A percentile compares a stretch with the other conserved stretches of the same genome.
Conservation (phyloP, 1,140 invertebrate species). For the Cydia pomonella region DNA sequence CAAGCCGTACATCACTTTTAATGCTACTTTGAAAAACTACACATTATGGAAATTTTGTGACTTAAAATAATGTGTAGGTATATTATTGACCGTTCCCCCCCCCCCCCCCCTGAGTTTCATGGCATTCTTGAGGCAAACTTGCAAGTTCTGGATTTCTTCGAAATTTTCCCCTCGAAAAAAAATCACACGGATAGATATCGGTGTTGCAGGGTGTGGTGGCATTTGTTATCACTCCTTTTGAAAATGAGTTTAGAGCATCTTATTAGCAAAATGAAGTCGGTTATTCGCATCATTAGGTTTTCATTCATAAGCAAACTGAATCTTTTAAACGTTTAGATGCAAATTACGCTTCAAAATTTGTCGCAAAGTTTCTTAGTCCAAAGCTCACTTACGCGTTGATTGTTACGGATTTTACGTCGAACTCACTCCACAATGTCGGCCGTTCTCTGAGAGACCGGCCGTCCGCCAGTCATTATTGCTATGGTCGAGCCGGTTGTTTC, state of each 20-base stretch:
- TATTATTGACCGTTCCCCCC: no score
- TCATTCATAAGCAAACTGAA: slow-evolving; percentile 37
- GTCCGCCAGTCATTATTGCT: not conserved
- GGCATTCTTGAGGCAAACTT: no score
- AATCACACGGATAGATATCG: no score
- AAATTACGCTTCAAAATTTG: slow-evolving; percentile 39
- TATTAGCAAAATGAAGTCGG: slow-evolving; percentile 39
- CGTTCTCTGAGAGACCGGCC: slow-evolving; percentile 11
- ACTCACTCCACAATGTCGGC: slow-evolving; percentile 39
- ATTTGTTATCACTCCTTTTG: slow-evolving; percentile 7
- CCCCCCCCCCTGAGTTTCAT: no score
- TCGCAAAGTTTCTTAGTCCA: slow-evolving; percentile 38
- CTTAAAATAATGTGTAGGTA: no score
- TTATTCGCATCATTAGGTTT: slow-evolving; percentile 35
- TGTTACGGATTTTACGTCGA: slow-evolving; percentile 41
- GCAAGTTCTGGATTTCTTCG: no score
- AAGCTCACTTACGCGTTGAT: slow-evolving; percentile 41
- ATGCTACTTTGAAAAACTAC: no score
- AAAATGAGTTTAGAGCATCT: slow-evolving; percentile 39
- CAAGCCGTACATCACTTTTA: no score
- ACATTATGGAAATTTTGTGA: no score
- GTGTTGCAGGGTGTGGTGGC: no score
- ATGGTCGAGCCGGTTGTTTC: no score
- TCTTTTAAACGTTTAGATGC: slow-evolving; percentile 40
- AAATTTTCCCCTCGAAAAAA: no score